Evolutionary conservation across 2,113 vertebrate species (phyloP), one percentile per base, ranked within the genome.

Genomic region (Ctenodactylus gundi): DNA sequence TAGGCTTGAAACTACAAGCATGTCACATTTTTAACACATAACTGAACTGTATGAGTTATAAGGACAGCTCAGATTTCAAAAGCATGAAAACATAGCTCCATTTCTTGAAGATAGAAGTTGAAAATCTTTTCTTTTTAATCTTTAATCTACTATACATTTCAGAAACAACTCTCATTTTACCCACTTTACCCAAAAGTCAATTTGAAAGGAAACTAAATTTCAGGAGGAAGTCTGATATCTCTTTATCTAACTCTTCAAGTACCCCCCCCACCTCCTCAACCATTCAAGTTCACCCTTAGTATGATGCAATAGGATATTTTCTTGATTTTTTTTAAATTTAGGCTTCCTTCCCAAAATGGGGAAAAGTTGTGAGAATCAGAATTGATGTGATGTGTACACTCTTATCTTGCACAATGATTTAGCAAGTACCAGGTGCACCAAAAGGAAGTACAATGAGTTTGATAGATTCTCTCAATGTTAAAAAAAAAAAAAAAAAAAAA

Each of bases 201-300:
- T 23, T 55, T 58, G 51, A 77, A 64, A 7, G 64, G 46, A 57
- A 4, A 20, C 44, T 49, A 9, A 73, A 44, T 62, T 53, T 20
- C 62, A 81, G 84, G 62, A 73, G 11, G 17, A 55, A 60, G 3
- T 41, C n/a, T 55, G 13, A 53, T 1, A 0, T 2, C 17, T 18
- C 0, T n/a, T 82, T 46, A 27, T 3, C 27, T 13, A 10, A 3
- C 1, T 87, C 3, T 58, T 88, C 9, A 9, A 20, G 55, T 15
- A 7, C 49, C 20, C 36, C 31, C 0, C 18, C 0, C 7, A 2
- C 1, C 0, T 65, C 6, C 7, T 3, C 17, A 41, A 0, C 0
- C 7, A 49, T 11, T 27, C 3, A 31, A 29, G 4, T 23, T 34
- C 2, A 64, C 15, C 12, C 21, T 29, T 39, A 31, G 3, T 7